Conservation (phyloP, 2,113 vertebrate genomes). For the Scytalopus superciliaris region DNA sequence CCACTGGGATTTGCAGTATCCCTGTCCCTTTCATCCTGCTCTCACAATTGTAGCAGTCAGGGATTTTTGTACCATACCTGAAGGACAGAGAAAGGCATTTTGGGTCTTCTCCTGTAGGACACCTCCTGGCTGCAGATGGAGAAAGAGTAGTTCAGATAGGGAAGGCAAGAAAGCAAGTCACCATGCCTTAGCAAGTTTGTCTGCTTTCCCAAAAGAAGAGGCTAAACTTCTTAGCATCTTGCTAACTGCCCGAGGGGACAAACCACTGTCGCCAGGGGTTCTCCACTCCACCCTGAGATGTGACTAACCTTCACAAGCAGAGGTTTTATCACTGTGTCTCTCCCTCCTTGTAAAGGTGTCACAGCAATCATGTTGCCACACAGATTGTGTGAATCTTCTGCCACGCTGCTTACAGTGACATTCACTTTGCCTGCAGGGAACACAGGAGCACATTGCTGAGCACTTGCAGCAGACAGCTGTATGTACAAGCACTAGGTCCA, state of each 20-base stretch:
- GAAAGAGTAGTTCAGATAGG: neutral
- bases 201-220: neutral
- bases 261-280: neutral
- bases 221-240: neutral
- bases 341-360: conserved; percentile 37
- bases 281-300: neutral
- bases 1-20: neutral
- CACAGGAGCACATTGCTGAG: neutral
- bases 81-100: conserved; percentile 62
- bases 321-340: conserved; percentile 57
- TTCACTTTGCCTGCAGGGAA: conserved; percentile 46
- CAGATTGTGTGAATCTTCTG: conserved; percentile 8
- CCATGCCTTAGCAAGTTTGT: neutral
- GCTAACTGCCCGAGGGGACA: neutral
- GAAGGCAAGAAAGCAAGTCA: neutral
- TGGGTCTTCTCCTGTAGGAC: conserved; percentile 62
- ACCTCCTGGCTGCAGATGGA: conserved; percentile 57
- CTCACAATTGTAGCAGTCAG: neutral
- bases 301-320: conserved; percentile 73
- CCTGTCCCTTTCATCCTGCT: neutral
- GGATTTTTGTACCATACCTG: conserved; percentile 47
- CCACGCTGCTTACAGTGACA: conserved; percentile 19
- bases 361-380: conserved; percentile 34
- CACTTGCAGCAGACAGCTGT: neutral
- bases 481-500: fast-evolving